phyloP scores from a whole-genome alignment of 2,888 invertebrate genomes.

The Tenthredo distinguenda region DNA sequence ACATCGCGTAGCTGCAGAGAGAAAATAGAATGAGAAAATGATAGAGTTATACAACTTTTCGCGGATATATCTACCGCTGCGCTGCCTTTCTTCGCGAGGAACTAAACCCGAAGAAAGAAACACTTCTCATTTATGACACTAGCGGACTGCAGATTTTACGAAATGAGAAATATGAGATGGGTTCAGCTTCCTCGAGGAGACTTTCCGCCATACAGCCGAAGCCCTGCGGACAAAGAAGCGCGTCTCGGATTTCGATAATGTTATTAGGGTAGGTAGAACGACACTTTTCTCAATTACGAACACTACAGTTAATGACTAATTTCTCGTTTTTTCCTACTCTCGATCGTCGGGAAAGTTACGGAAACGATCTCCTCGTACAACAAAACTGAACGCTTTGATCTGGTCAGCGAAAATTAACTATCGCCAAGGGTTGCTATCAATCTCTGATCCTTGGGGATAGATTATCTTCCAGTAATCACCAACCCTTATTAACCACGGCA shows the following conservation, averaged over 20 bases:
- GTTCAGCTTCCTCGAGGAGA: neutral
- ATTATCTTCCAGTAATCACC: conserved; percentile 35
- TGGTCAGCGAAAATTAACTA: conserved; percentile 34
- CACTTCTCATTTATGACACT: conserved; percentile 38
- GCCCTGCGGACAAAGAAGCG: conserved; percentile 1
- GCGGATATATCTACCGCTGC: neutral
- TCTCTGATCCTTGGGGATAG: conserved; percentile 45
- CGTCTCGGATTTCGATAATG: conserved; percentile 24
- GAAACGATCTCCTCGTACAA: neutral
- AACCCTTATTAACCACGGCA: conserved; percentile 33
- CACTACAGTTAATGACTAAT: neutral
- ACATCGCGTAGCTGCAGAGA: neutral
- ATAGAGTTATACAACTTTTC: conserved; percentile 40
- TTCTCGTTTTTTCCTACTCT: neutral
- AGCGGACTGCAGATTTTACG: conserved; percentile 26
- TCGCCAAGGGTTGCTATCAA: conserved; percentile 34
- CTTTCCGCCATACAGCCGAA: neutral
- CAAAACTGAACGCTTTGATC: conserved; percentile 38
- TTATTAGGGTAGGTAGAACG: conserved; percentile 1
- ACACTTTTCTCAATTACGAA: conserved; percentile 42
- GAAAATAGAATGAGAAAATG: conserved; percentile 15
- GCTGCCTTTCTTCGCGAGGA: neutral
- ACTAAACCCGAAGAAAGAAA: conserved; percentile 20
- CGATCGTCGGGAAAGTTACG: neutral
- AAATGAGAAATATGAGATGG: conserved; percentile 18